Evolutionary conservation across 2,113 vertebrate species (phyloP), one percentile per base, ranked within the genome.

Genomic region (Equus quagga): DNA sequence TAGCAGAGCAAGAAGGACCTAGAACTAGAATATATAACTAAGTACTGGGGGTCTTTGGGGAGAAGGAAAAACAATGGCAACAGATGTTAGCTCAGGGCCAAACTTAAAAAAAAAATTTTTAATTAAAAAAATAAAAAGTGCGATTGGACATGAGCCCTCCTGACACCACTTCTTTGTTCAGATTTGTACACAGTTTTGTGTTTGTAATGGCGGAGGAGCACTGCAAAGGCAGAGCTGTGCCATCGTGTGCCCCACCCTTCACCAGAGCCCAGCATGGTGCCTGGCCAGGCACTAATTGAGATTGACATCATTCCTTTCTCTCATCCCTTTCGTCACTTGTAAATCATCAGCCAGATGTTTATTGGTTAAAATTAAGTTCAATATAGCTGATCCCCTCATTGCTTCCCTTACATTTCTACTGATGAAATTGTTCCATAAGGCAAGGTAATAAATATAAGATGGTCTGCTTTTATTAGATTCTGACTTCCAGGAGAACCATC

Each of bases 401-500:
- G 73, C 26, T 92, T 85, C 62, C 65, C 92, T 96, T 67, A 72
- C 14, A 18, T 67, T 95, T 84, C 62, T 83, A 67, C 65, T 76
- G 60, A 82, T 81, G 51, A 81, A 76, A 65, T 14, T 95, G 23
- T 89, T 65, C 83, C 33, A 80, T 67, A 89, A 56, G 41, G 79
- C 51, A 94, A 89, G 41, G 6, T 33, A n/a, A 82, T 67, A 96
- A 65, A 67, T 92, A 72, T 80, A 81, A 65, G 33, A 41, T 86
- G 65, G 8, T 83, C 73, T 89, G 46, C 62, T 96, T 94, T 86
- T n/a, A 49, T 88, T 78, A 78, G 83, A 84, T 75, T 76, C 36
- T 93, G 58, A 51, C 19, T 91, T 73, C 46, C 49, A 73, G 13
- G 12, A 81, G 87, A 93, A 75, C n/a, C 75, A 75, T 51, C 41